Percentiles rank a stretch among this genome's conserved stretches.
phyloP scores from a whole-genome alignment of 2,888 invertebrate genomes.

The Tortricodes alternella region DNA sequence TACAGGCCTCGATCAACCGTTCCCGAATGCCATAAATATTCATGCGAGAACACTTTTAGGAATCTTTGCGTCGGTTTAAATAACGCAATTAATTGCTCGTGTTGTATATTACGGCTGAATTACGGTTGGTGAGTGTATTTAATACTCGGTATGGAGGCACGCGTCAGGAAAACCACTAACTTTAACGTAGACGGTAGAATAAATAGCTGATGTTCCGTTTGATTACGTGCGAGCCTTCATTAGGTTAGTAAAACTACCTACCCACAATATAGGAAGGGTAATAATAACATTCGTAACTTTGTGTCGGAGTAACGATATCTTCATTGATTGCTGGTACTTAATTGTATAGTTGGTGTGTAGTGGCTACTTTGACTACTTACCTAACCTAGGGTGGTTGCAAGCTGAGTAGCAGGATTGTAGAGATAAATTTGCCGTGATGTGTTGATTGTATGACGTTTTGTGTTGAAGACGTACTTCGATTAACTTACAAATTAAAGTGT shows the following conservation, averaged over 20 bases:
- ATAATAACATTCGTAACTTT: constrained; percentile 15
- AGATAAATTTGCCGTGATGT: too few relatives aligned
- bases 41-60: constrained; percentile 56
- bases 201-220: constrained; percentile 22
- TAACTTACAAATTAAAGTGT: too few relatives aligned
- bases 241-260: constrained; percentile 9
- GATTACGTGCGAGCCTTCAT: constrained; percentile 23
- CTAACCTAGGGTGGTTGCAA: too few relatives aligned
- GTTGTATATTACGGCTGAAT: constrained; percentile 49
- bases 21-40: constrained; percentile 63
- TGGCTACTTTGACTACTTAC: too few relatives aligned
- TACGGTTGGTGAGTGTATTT: constrained; percentile 44
- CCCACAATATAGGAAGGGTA: not conserved
- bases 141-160: constrained; percentile 33
- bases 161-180: constrained; percentile 20
- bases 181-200: constrained; percentile 15
- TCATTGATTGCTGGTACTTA: constrained; percentile 19
- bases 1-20: constrained; percentile 66
- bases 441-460: too few relatives aligned
- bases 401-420: too few relatives aligned
- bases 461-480: too few relatives aligned
- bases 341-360: constrained; percentile 15
- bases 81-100: constrained; percentile 55
- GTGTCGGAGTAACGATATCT: not conserved
- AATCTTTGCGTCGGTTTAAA: constrained; percentile 61